Conservation (phyloP, 2,113 vertebrate species). For the Melanerpes formicivorus region DNA sequence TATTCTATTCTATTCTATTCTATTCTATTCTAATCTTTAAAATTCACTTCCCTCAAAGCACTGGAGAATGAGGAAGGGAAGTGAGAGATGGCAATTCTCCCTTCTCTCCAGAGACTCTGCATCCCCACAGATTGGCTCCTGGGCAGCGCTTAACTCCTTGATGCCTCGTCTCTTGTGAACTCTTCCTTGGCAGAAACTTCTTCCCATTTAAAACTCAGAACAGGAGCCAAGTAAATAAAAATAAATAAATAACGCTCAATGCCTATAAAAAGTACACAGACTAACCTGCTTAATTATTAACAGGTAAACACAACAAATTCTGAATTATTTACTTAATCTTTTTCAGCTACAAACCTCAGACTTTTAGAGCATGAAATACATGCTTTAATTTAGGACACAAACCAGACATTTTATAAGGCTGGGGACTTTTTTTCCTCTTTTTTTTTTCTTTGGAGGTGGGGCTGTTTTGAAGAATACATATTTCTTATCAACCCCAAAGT, state of each 20-base stretch:
- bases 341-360: slow-evolving; percentile 75
- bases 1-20: too few relatives aligned
- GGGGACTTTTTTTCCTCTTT: not conserved
- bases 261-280: slow-evolving; percentile 77
- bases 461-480: not conserved
- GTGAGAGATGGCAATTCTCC: not conserved
- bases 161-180: slow-evolving; percentile 27
- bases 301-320: slow-evolving; percentile 79
- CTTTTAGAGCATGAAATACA: slow-evolving; percentile 74
- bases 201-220: slow-evolving; percentile 72
- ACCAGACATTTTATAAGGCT: slow-evolving; percentile 54
- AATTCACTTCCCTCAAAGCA: slow-evolving; percentile 18
- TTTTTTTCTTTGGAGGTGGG: not conserved
- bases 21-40: not conserved
- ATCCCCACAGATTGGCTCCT: not conserved
- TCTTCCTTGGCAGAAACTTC: slow-evolving; percentile 26
- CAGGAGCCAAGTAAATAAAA: slow-evolving; percentile 65
- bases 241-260: slow-evolving; percentile 73
- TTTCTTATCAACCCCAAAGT: slow-evolving; percentile 57
- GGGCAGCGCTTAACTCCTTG: slow-evolving; percentile 39
- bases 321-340: slow-evolving; percentile 82
- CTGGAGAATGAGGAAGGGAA: not conserved
- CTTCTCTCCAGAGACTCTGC: slow-evolving; percentile 10
- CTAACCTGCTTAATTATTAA: slow-evolving; percentile 82
- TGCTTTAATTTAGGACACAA: slow-evolving; percentile 65